Evolutionary conservation across 2,797 vertebrate species (phyloP), one percentile per base, ranked within the genome.

Genomic region (Cirrhinus molitorella): DNA sequence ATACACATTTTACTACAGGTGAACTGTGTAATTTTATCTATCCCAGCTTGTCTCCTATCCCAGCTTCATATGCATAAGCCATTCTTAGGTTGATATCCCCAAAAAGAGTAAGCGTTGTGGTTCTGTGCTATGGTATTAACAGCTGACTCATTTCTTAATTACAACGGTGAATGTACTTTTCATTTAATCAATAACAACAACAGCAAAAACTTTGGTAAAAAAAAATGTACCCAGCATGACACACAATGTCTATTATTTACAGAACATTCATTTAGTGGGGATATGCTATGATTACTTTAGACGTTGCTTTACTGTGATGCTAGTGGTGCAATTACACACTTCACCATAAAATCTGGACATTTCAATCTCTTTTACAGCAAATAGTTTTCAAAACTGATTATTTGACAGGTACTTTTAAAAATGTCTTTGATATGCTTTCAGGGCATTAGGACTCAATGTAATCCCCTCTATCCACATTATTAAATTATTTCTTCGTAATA

Each of bases 321-420:
- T 31, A 9, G 59, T 31, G 59, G 7, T 25, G 19, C 31, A 47
- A 49, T 28, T 1, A 6, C 23, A 71, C 45, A 49, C 45, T 71
- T 71, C 14, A 17, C 17, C 70, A 13, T 53, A 21, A 73, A 19
- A 21, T 21, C 11, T 8, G 17, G 19, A 34, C n/a, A 63, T 85
- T 57, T 31, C 16, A 49, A 61, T 78, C n/a, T 75, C 6, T 65
- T 55, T 28, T 25, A 34, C 10, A 28, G 4, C 16, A 23, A 55
- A 74, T 75, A 34, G 68, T 67, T 81, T 85, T 45, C 51, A 37
- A 80, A 43, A 37, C 72, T 31, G 19, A 75, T 76, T 84, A 34
- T 71, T 73, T 40, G 37, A 59, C 19, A 80, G 68, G 25, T 53
- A 55, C n/a, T 71, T 43, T 73, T 17, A 61, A 49, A 63, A 61